Base-by-base conservation (phyloP, 1,140 invertebrate species). In the Heliconius nattereri region DNA sequence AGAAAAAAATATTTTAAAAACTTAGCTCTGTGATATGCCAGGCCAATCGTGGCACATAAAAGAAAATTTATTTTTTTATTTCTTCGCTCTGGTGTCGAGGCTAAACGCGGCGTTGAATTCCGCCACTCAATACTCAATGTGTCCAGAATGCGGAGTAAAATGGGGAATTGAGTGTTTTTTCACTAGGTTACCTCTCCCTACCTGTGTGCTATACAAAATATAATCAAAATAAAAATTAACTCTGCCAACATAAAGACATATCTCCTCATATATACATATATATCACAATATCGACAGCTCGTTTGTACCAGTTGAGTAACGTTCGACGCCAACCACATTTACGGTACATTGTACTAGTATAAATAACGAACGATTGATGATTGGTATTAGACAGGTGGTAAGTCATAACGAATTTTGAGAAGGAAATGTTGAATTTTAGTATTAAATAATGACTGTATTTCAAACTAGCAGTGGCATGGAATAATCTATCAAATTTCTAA, bases 361-460 rank as follows among this genome's bases (percentile, higher is more conserved):
- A 66, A 66, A 66, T 66, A 66, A 66, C 57, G 5, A 66, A 66
- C 57, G 57, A 66, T 66, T 26, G 57, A 29, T 66, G 57, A 26
- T 66, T 26, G 2, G 23, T 66, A 13, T 66, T 29, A 66, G 57
- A 66, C 57, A 26, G 9, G 57, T 66, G 57, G 23, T 66, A 66
- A 66, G 29, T 66, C 23, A 66, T 66, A 29, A 29, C 57, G 23
- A 26, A 16, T 29, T 29, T 23, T 26, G 19, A 26, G 11, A 66
- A 29, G 13, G 57, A 66, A 29, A 13, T 66, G 57, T 26, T 26
- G 1, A 0, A 13, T 66, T 66, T 66, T 26, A 26, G 57, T 66
- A 29, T 16, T 26, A 66, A 13, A 66, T 66, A 26, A 66, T 3
- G 23, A 66, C 1, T 57, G 54, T 57, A n/a, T 57, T 57, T 20